phyloP scores from a whole-genome alignment of 2,888 invertebrate species.

The Epiblema foenella region DNA sequence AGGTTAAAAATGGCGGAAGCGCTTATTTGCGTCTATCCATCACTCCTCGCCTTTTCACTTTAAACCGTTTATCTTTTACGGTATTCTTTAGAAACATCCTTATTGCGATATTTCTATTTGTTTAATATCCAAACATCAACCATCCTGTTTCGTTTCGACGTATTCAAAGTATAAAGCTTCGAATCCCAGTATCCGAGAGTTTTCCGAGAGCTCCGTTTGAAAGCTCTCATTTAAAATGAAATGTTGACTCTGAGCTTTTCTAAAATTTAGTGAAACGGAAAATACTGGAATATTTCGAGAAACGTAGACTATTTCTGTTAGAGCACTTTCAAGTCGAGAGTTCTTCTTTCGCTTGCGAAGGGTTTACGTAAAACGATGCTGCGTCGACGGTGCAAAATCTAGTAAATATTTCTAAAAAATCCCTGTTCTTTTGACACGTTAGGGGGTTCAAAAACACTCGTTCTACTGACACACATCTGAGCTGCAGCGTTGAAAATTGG shows the following conservation, averaged over 20 bases:
- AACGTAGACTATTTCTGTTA: conserved; percentile 36
- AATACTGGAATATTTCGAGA: conserved; percentile 38
- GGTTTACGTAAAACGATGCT: conserved; percentile 27
- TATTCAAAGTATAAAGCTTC: conserved; percentile 50
- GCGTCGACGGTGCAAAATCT: conserved; percentile 9
- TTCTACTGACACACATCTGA: background rate
- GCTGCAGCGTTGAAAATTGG: background rate
- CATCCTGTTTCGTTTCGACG: conserved; percentile 49
- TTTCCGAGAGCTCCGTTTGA: conserved; percentile 32
- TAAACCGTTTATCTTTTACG: conserved; percentile 24
- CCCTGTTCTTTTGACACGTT: conserved; percentile 7
- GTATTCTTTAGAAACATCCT: conserved; percentile 31
- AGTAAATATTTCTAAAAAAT: conserved; percentile 4
- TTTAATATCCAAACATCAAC: conserved; percentile 45
- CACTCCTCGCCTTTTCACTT: conserved; percentile 6
- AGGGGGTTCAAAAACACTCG: background rate
- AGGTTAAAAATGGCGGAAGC: conserved; percentile 38
- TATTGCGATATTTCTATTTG: conserved; percentile 37
- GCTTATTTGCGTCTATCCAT: conserved; percentile 31
- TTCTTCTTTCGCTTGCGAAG: conserved; percentile 30
- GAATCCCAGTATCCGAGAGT: conserved; percentile 48
- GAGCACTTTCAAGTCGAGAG: conserved; percentile 37
- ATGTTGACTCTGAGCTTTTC: conserved; percentile 40
- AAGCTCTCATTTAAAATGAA: conserved; percentile 41
- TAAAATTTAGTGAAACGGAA: conserved; percentile 40